A percentile compares a stretch with the other conserved stretches of the same genome.
Evolutionary conservation across 2,888 invertebrate species (phyloP).

Genomic region (Meteorus cinctellus): DNA sequence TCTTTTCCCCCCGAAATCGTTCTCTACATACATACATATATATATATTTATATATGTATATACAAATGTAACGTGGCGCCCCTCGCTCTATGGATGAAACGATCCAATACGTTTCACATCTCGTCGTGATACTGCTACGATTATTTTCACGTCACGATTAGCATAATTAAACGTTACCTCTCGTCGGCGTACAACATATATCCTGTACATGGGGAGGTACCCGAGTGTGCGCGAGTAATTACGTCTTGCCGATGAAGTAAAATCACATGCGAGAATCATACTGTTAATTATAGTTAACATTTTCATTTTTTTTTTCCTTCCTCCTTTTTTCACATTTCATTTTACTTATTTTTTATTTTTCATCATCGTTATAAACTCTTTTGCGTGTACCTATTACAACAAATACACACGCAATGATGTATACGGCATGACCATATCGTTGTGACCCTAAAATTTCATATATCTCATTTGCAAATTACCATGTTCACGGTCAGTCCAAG

Average conservation of each 20-base stretch:
- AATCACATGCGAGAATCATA: conserved; percentile 47
- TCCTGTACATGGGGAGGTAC: conserved; percentile 10
- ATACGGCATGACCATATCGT: background rate
- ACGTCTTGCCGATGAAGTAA: conserved; percentile 45
- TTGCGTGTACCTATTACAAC: conserved; percentile 21
- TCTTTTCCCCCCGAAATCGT: background rate
- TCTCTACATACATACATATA: conserved; percentile 18
- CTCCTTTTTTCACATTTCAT: conserved; percentile 1
- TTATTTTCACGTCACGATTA: conserved; percentile 58
- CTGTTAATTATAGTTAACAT: conserved; percentile 45
- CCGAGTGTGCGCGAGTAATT: conserved; percentile 43
- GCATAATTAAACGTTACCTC: conserved; percentile 64
- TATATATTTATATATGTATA: conserved; percentile 19
- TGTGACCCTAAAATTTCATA: conserved; percentile 13
- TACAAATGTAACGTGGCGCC: conserved; percentile 1
- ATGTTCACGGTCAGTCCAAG: conserved; percentile 18
- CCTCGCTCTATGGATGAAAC: conserved; percentile 46
- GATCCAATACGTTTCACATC: conserved; percentile 49
- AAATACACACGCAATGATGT: background rate
- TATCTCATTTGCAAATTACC: conserved; percentile 43
- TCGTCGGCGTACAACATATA: conserved; percentile 14
- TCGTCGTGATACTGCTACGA: conserved; percentile 48
- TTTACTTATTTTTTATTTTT: background rate
- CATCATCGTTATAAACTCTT: conserved; percentile 20
- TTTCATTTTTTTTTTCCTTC: conserved; percentile 6